phyloP scores from a whole-genome alignment of 2,888 invertebrate genomes.

The Hirudinaria manillensis region DNA sequence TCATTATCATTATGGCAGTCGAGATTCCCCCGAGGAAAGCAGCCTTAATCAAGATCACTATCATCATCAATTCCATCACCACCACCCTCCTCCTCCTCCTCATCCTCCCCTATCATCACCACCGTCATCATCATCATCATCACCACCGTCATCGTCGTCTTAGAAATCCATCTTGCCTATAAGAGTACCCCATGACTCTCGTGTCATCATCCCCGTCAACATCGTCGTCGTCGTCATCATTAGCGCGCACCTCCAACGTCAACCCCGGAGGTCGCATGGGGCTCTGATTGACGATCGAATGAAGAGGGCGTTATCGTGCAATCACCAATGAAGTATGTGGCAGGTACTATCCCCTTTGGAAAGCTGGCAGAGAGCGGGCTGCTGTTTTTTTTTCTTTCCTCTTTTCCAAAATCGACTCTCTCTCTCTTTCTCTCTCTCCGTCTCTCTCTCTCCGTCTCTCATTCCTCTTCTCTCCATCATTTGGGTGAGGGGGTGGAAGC shows the following conservation, averaged over 20 bases:
- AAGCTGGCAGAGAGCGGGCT: neutral
- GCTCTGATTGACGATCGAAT: neutral
- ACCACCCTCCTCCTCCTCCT: too few relatives aligned
- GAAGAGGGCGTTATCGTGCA: slow-evolving; percentile 3
- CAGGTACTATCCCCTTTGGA: neutral
- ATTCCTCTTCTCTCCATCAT: neutral
- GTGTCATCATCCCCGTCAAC: neutral
- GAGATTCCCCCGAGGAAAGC: too few relatives aligned
- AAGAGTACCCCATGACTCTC: too few relatives aligned
- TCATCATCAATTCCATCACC: too few relatives aligned
- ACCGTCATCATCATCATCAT: too few relatives aligned
- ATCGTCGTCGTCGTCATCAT: neutral
- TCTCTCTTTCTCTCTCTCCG: neutral
- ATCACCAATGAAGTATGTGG: neutral
- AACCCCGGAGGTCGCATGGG: neutral
- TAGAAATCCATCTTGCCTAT: too few relatives aligned
- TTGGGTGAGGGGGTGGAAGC: too few relatives aligned
- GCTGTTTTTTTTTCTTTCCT: neutral
- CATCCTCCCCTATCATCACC: too few relatives aligned
- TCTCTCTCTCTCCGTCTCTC: neutral
- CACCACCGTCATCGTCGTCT: too few relatives aligned
- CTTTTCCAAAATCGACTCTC: too few relatives aligned
- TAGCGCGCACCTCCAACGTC: neutral
- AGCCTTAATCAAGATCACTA: too few relatives aligned
- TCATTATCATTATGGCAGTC: neutral